These are phyloP conservation scores for Drosophila bifasciata DNA, from an alignment of 1,140 invertebrate genomes.

Conservation along the genomic window DNA sequence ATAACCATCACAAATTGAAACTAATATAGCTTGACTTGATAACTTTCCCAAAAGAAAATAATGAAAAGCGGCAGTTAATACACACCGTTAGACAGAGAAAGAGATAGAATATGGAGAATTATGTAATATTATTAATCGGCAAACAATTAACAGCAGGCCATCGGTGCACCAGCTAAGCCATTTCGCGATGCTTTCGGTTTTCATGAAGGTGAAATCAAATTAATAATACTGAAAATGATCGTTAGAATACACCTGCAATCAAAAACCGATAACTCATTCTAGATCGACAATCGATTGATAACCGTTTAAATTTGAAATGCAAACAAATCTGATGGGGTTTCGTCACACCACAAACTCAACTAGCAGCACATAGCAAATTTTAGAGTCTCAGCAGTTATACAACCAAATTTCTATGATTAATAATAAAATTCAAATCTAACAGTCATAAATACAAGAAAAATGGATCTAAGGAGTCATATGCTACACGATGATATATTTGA, in stretches of 20 bases:
- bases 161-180: conserved; percentile 42
- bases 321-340: no score
- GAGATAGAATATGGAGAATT: conserved; percentile 47
- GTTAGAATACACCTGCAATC: neutral
- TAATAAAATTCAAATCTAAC: no score
- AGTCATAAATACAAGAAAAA: no score
- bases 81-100: conserved; percentile 7
- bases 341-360: no score
- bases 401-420: no score
- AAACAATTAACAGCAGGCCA: conserved; percentile 67
- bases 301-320: no score
- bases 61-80: conserved; percentile 67
- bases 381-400: no score
- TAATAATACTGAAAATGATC: no score
- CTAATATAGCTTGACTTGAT: conserved; percentile 57
- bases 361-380: no score
- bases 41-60: conserved; percentile 81
- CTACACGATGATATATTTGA: neutral
- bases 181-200: conserved; percentile 74
- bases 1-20: conserved; percentile 76
- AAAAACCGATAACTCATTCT: neutral
- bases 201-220: conserved; percentile 54
- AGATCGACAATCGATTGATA: no score
- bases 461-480: neutral
- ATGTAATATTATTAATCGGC: conserved; percentile 68